Conservation (phyloP, 2,888 invertebrate genomes). For the Diabrotica balteata region DNA sequence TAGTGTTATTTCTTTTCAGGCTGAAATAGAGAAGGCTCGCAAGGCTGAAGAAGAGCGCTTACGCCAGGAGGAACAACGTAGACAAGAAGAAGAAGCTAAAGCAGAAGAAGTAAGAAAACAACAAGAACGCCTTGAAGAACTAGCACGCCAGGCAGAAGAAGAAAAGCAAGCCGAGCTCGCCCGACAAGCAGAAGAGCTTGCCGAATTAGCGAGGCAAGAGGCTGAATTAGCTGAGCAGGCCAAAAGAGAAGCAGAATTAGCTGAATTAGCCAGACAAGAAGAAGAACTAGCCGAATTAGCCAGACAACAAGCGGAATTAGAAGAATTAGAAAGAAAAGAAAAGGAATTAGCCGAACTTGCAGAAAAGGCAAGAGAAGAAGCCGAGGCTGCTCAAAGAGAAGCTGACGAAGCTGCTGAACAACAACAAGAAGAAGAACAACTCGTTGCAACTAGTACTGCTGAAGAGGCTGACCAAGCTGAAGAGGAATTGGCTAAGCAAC, state of each 20-base stretch:
- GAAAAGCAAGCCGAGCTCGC: conserved; percentile 73
- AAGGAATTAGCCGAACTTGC: conserved; percentile 71
- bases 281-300: conserved; percentile 67
- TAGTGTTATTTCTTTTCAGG: conserved; percentile 47
- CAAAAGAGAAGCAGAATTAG: conserved; percentile 67
- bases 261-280: conserved; percentile 61
- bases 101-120: conserved; percentile 60
- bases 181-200: conserved; percentile 65
- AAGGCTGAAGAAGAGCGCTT: conserved; percentile 65
- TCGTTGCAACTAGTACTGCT: conserved; percentile 60
- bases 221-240: conserved; percentile 70
- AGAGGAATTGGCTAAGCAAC: conserved; percentile 58
- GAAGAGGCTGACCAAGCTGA: conserved; percentile 62
- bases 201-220: conserved; percentile 64
- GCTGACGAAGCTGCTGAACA: conserved; percentile 58
- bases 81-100: conserved; percentile 55
- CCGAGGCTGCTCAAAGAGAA: conserved; percentile 63
- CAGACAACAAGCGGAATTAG: conserved; percentile 64
- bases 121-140: conserved; percentile 65
- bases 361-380: conserved; percentile 68
- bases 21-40: conserved; percentile 63
- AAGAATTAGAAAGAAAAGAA: conserved; percentile 59
- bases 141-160: conserved; percentile 69
- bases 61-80: conserved; percentile 62
- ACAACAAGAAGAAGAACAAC: conserved; percentile 61